Evolutionary conservation across 1,140 invertebrate species (phyloP).

Genomic region (Coenobita brevimanus): DNA sequence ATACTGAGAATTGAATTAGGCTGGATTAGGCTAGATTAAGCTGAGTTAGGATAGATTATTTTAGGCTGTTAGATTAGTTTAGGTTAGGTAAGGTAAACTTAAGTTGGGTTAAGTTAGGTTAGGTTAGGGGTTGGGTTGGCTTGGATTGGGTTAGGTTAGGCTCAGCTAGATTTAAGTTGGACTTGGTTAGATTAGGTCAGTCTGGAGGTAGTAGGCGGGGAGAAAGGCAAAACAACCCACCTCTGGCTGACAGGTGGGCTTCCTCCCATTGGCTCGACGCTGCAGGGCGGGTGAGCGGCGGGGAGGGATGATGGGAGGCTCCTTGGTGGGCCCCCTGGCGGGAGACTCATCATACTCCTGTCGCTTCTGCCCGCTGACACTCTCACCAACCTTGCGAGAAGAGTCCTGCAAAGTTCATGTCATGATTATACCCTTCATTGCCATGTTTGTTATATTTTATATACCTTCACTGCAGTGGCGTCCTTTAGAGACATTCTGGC

Average conservation of each 20-base stretch:
- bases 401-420: too few relatives aligned
- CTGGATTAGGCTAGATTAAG: too few relatives aligned
- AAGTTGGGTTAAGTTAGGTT: too few relatives aligned
- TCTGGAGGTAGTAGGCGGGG: too few relatives aligned
- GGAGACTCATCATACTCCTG: constrained; percentile 27
- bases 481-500: too few relatives aligned
- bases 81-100: too few relatives aligned
- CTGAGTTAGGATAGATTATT: too few relatives aligned
- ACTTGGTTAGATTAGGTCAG: not conserved
- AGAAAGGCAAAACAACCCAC: not conserved
- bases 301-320: not conserved
- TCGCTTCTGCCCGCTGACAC: not conserved
- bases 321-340: not conserved
- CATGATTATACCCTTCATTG: too few relatives aligned
- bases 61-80: too few relatives aligned
- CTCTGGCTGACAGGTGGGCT: constrained; percentile 26
- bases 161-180: not conserved
- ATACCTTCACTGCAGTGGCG: too few relatives aligned
- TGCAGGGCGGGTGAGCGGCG: constrained; percentile 25
- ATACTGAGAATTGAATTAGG: too few relatives aligned
- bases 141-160: not conserved
- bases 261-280: constrained; percentile 38
- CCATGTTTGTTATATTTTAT: too few relatives aligned
- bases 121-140: not conserved
- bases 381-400: constrained; percentile 8